Conservation (phyloP, 2,113 vertebrate genomes). For the Ochotona curzoniae region DNA sequence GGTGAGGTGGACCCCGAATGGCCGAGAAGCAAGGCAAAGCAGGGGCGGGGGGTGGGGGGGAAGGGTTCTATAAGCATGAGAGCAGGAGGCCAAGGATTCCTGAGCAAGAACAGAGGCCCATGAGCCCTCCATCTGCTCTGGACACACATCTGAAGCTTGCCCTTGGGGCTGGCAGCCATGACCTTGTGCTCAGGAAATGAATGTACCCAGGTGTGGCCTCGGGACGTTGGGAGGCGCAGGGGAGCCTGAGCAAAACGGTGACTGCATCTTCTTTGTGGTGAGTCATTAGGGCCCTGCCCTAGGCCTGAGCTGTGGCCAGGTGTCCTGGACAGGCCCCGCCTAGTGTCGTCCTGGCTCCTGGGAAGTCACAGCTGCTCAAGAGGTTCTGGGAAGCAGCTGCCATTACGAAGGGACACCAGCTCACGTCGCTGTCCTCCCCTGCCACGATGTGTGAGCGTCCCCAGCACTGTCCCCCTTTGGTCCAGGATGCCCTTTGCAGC, state of each 20-base stretch:
- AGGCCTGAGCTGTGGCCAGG: neutral
- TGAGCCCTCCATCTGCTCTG: neutral
- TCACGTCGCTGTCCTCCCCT: neutral
- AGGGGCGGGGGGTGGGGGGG: neutral
- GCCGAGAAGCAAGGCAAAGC: neutral
- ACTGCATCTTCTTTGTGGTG: neutral
- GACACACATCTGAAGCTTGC: accelerated
- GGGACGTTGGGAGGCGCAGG: accelerated
- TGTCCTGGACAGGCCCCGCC: neutral
- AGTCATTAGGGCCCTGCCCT: neutral
- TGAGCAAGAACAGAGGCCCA: neutral
- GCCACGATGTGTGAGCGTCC: neutral
- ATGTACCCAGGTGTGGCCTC: neutral
- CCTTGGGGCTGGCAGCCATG: neutral
- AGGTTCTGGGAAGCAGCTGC: neutral
- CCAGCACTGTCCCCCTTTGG: neutral
- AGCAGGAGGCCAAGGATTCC: accelerated
- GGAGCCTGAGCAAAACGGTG: neutral
- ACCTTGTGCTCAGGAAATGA: conserved; percentile 12
- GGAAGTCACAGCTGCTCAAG: neutral
- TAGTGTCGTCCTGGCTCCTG: neutral
- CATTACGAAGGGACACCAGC: neutral
- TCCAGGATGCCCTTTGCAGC: neutral
- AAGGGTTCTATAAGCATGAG: neutral
- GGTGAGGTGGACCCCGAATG: accelerated